phyloP scores from a whole-genome alignment of 64 coral and sea anemone species.

The Exaiptasia diaphana region DNA sequence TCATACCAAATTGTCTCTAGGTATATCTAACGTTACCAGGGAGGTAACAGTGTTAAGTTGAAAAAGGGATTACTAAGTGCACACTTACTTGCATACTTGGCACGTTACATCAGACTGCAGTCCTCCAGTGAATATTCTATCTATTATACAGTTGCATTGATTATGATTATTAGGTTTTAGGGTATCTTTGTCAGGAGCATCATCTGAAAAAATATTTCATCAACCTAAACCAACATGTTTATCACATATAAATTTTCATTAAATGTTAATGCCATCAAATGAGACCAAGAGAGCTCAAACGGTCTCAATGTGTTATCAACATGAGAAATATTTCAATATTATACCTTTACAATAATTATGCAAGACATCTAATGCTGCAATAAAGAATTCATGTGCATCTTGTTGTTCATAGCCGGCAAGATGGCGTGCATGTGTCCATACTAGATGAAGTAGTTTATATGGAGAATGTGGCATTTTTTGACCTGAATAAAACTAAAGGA shows the following conservation, averaged over 20 bases:
- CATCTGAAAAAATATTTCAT: conserved; percentile 69
- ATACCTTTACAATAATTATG: conserved; percentile 98
- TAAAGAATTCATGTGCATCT: conserved; percentile 97
- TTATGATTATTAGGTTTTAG: conserved; percentile 89
- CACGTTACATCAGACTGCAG: conserved; percentile 93
- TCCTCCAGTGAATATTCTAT: conserved; percentile 97
- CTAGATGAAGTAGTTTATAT: conserved; percentile 88
- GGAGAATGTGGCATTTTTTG: conserved; percentile 93
- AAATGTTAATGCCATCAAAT: no score
- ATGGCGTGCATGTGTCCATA: conserved; percentile 95
- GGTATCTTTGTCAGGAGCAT: conserved; percentile 74
- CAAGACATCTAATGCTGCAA: conserved; percentile 90
- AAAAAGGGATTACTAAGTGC: no score
- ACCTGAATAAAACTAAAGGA: conserved; percentile 89
- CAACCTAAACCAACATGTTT: neutral
- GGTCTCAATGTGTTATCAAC: no score
- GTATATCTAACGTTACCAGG: no score
- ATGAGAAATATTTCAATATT: no score
- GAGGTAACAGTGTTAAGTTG: neutral
- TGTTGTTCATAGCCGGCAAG: conserved; percentile 97
- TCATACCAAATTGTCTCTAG: no score
- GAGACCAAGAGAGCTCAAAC: neutral
- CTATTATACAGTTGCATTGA: conserved; percentile 97
- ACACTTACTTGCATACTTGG: conserved; percentile 89
- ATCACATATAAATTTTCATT: neutral